These are phyloP conservation scores for Hemibagrus guttatus DNA, from an alignment of 2,797 vertebrate species.

Conservation along the genomic window DNA sequence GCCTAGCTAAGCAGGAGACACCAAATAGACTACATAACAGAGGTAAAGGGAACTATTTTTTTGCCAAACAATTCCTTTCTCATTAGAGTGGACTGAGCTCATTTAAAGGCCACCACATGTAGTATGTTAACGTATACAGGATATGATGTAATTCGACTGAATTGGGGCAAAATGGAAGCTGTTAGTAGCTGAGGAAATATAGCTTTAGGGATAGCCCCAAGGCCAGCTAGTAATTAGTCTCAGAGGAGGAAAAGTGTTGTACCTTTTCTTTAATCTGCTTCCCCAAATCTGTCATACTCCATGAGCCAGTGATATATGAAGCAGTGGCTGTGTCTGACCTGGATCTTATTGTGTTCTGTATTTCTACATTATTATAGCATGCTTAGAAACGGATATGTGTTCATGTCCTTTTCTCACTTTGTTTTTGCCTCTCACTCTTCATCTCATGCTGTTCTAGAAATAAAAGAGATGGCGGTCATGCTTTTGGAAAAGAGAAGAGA, in stretches of 20 bases:
- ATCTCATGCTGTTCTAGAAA: neutral
- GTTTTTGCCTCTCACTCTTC: neutral
- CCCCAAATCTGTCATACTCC: conserved; percentile 7
- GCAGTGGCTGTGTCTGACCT: neutral
- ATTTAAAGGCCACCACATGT: neutral
- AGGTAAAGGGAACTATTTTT: neutral
- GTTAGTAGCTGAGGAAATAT: neutral
- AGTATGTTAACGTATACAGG: neutral
- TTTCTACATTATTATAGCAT: neutral
- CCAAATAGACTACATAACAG: neutral
- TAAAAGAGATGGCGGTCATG: neutral
- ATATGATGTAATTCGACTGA: neutral
- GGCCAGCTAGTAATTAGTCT: conserved; percentile 11
- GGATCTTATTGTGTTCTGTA: neutral
- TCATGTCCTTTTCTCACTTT: neutral
- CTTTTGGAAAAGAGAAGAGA: neutral
- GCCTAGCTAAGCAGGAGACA: neutral
- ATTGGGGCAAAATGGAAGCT: neutral
- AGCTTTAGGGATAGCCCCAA: neutral
- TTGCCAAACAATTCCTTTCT: neutral
- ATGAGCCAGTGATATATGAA: neutral
- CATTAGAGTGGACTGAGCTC: neutral
- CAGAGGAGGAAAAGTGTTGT: neutral
- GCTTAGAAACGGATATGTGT: neutral
- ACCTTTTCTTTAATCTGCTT: neutral